Evolutionary conservation across 2,113 vertebrate species (phyloP), one percentile per base, ranked within the genome.

Genomic region (Bufo gargarizans): DNA sequence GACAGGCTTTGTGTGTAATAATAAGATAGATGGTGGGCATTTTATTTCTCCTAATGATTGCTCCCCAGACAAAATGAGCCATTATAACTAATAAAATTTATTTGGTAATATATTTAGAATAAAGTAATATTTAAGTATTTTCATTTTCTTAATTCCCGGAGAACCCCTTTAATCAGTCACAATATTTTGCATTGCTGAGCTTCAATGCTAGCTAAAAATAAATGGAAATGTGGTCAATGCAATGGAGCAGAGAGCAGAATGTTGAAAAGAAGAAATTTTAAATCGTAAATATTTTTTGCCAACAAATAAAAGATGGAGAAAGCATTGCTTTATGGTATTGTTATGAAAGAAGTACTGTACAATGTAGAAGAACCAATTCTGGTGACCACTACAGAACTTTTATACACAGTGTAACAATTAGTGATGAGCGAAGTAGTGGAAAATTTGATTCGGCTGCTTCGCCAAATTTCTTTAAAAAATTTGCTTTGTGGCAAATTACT

Each of bases 121-220:
- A 33, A 33, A 33, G 33, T 33, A 33, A 33, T 33, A 33, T 33
- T 33, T 33, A 33, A 33, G 33, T 33, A 33, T 33, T 33, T 33
- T 33, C 33, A 33, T 33, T 33, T 33, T 33, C 33, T 33, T 33
- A 33, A 33, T 33, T 33, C 1, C 33, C 33, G 33, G 33, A 33
- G 33, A 33, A 33, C 33, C 33, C 33, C 33, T 33, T 33, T 33
- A 33, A 33, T 33, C 47, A 67, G 67, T 83, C 61, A 83, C 61
- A 83, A 83, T 67, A 67, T 83, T 83, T 83, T 83, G 61, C 81
- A 83, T 83, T 83, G 20, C 80, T 82, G 11, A 9, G 61, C 43
- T 63, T 61, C 56, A 61, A 4, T 65, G 11, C 20, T 67, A 50
- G 47, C 81, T 67, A 83, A 50, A 83, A 83, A 83, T 82, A 82